Conservation (phyloP, 2,888 invertebrate genomes). For the Lepeophtheirus nordmannii region DNA sequence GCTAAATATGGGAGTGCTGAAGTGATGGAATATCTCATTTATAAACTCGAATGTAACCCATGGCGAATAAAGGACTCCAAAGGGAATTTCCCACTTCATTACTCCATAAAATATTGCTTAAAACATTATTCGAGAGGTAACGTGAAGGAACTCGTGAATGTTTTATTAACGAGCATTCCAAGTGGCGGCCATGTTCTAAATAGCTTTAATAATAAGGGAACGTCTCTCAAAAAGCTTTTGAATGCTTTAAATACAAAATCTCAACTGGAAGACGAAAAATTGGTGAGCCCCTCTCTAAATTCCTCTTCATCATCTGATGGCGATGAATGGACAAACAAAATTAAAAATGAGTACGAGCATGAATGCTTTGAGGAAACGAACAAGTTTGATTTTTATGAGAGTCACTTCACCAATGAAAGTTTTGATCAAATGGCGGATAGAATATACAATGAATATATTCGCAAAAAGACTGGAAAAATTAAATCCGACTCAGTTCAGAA, state of each 20-base stretch:
- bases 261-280: neutral
- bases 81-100: slow-evolving; percentile 7
- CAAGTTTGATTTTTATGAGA: neutral
- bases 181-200: neutral
- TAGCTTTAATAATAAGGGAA: slow-evolving; percentile 9
- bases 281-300: neutral
- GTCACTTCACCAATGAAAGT: slow-evolving; percentile 4
- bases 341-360: neutral
- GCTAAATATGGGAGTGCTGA: slow-evolving; percentile 9
- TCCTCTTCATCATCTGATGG: neutral
- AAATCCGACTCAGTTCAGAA: neutral
- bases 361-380: neutral
- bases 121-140: neutral
- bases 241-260: neutral
- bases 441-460: slow-evolving; percentile 12
- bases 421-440: slow-evolving; percentile 22
- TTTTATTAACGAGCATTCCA: neutral
- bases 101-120: slow-evolving; percentile 12
- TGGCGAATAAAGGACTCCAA: neutral
- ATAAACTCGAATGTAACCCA: neutral
- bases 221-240: neutral
- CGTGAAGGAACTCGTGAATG: slow-evolving; percentile 4
- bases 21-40: neutral
- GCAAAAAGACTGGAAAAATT: neutral
- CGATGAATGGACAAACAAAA: neutral